These are phyloP conservation scores for Enteromius radiatus DNA, from an alignment of 2,797 vertebrate species.

Conservation along the genomic window DNA sequence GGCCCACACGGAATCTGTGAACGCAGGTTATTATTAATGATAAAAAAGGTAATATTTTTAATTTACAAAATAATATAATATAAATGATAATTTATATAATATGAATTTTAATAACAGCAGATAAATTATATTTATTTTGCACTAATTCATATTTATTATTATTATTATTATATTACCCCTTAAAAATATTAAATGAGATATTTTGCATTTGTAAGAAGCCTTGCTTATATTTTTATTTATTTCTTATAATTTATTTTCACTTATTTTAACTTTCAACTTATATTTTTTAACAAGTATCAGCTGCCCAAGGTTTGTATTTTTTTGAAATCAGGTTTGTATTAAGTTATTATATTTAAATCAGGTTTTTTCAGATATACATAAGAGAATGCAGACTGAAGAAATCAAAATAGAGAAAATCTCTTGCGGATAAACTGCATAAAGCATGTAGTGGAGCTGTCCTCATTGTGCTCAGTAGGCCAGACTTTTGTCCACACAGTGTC, in stretches of 20 bases:
- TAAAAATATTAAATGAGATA: background rate
- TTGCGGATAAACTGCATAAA: slow-evolving; percentile 1
- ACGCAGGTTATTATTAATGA: background rate
- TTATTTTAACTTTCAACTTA: background rate
- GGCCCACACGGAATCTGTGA: slow-evolving; percentile 14
- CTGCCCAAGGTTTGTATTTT: background rate
- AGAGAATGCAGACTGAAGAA: background rate
- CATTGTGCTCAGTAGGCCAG: slow-evolving; percentile 88
- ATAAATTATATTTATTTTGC: background rate
- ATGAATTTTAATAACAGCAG: background rate
- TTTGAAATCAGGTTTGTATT: background rate
- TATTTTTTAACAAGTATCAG: background rate
- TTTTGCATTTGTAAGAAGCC: background rate
- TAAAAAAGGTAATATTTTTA: background rate
- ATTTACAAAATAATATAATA: background rate
- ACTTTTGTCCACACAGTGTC: slow-evolving; percentile 97
- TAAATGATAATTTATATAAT: no score
- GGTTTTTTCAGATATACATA: background rate
- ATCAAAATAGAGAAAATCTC: background rate
- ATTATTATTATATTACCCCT: background rate
- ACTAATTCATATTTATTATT: background rate
- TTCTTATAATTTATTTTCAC: background rate
- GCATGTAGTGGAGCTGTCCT: slow-evolving; percentile 92
- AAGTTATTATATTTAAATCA: background rate
- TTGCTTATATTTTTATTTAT: no score